Base-by-base conservation (phyloP, 2,888 invertebrate genomes). In the Anoncus sp. region DNA sequence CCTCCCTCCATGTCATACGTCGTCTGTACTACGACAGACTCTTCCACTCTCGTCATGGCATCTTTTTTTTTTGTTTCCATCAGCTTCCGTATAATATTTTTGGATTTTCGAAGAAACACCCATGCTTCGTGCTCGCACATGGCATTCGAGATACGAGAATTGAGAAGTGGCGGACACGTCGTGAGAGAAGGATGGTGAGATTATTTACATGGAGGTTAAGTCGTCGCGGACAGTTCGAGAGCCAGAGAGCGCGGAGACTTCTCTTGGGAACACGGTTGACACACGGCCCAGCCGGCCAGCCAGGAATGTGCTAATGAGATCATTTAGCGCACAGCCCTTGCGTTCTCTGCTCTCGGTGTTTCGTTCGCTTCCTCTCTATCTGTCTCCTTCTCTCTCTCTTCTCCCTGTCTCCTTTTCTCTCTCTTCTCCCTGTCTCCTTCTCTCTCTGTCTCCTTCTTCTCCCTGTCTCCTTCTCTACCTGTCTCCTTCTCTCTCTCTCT, bases 281-380 rank as follows among this genome's bases (percentile, higher is more conserved):
- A 88, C 86, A 87, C 85, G 88, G 85, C 83, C 85, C 85, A 84
- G 83, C 81, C 85, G 85, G 83, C 82, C 85, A 81, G 84, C 84
- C 83, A 87, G 87, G 90, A 90, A 90, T 90, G 90, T 88, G 90
- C 88, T 90, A 90, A 90, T 90, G 90, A 90, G 90, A 89, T 90
- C 90, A 90, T 90, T 90, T 90, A 88, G 87, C 88, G 84, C 84
- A 82, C 81, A 71, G 70, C 59, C 80, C 75, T 77, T 77, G 66
- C 43, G 65, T 81, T 82, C 81, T 82, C 79, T 82, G 72, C 80
- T 77, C 84, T 84, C 81, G 81, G 78, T 81, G 79, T 12, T 38
- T 12, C 10, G 31, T 7, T 31, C 31, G 31, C 31, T 31, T 31
- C 75, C 78, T 81, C 40, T 49, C 18, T 60, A n/a, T n/a, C n/a